These are phyloP conservation scores for Melanotaenia boesemani DNA, from an alignment of 2,797 vertebrate genomes.

Conservation along the genomic window DNA sequence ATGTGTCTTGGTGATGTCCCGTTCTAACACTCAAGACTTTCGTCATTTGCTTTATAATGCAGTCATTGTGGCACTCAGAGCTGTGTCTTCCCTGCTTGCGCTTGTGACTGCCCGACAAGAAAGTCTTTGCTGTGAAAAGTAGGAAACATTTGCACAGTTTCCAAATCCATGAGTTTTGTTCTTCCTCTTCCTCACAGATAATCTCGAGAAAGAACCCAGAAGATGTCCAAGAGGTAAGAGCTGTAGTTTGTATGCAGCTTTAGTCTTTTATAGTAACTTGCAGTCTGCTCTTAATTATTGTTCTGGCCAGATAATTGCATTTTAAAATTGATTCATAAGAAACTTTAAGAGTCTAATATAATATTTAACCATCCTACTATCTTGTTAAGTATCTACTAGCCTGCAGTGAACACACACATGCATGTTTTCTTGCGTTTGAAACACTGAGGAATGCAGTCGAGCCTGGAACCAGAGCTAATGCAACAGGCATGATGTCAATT, in stretches of 20 bases:
- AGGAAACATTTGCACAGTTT: neutral
- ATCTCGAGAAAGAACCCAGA: conserved; percentile 97
- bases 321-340: neutral
- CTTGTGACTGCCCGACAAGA: conserved; percentile 14
- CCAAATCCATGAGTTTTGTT: conserved; percentile 5
- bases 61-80: conserved; percentile 69
- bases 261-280: neutral
- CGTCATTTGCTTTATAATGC: conserved; percentile 66
- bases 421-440: conserved; percentile 8
- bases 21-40: conserved; percentile 51
- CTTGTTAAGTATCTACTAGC: neutral
- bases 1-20: conserved; percentile 71
- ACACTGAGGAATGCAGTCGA: conserved; percentile 41
- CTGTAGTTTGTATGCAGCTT: too few relatives aligned
- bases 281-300: neutral
- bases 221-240: conserved; percentile 96
- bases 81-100: conserved; percentile 13
- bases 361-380: neutral
- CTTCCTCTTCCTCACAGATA: conserved; percentile 80
- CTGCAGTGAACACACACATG: neutral
- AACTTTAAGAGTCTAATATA: neutral
- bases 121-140: conserved; percentile 9
- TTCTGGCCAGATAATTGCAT: neutral
- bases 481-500: conserved; percentile 74
- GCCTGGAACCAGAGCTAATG: conserved; percentile 58